Evolutionary conservation across 2,113 vertebrate genomes (phyloP).

Genomic region (Rhadina sibilatrix): DNA sequence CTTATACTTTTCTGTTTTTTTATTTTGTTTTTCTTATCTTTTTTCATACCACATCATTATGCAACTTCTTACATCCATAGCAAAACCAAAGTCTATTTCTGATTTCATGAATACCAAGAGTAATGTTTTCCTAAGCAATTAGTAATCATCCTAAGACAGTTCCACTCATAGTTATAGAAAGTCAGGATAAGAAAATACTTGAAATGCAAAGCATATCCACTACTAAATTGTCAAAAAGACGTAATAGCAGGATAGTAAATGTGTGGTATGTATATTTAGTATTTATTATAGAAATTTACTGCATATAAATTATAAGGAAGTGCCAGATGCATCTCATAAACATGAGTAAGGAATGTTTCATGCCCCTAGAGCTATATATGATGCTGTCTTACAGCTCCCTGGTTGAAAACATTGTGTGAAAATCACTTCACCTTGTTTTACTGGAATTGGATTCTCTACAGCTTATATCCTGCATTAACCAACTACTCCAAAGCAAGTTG

Average conservation of each 20-base stretch:
- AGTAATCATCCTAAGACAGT: slow-evolving; percentile 1
- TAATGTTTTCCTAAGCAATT: slow-evolving; percentile 30
- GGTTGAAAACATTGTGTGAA: slow-evolving; percentile 10
- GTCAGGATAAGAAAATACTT: slow-evolving; percentile 6
- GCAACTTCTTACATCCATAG: not conserved
- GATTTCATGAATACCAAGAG: slow-evolving; percentile 49
- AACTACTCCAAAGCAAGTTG: not conserved
- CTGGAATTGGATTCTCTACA: not conserved
- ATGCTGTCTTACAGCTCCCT: slow-evolving; percentile 1
- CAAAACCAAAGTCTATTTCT: not conserved
- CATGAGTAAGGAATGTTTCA: slow-evolving; percentile 8
- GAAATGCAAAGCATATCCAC: slow-evolving; percentile 31
- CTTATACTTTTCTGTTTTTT: not conserved
- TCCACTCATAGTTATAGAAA: not conserved
- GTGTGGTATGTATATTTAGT: slow-evolving; percentile 44
- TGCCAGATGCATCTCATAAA: slow-evolving; percentile 44
- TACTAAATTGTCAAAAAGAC: slow-evolving; percentile 45
- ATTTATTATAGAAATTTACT: slow-evolving; percentile 53
- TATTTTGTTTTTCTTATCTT: slow-evolving; percentile 1
- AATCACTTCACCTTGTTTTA: slow-evolving; percentile 30
- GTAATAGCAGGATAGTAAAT: slow-evolving; percentile 38
- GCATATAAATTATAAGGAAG: slow-evolving; percentile 33
- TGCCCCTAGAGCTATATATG: not conserved
- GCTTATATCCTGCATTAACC: not conserved
- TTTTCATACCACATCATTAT: not conserved